phyloP scores from a whole-genome alignment of 2,888 invertebrate genomes.

The Lasius platythorax region DNA sequence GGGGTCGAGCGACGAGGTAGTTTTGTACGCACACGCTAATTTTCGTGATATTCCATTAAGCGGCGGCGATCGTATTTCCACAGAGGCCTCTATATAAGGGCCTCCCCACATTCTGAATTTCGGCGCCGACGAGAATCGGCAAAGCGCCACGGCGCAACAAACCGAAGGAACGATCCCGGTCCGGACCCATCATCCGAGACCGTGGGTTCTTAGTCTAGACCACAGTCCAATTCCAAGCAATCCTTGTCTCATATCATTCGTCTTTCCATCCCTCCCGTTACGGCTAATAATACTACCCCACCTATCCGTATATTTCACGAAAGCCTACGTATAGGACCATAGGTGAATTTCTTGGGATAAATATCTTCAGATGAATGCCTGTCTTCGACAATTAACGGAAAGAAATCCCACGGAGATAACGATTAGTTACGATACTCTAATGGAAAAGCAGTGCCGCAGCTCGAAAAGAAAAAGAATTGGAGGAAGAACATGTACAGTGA shows the following conservation, averaged over 20 bases:
- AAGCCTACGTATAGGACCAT: constrained; percentile 6
- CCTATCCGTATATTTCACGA: constrained; percentile 28
- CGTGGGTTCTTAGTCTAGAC: constrained; percentile 27
- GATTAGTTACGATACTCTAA: constrained; percentile 4
- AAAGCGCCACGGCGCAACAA: constrained; percentile 42
- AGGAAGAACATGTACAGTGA: background rate
- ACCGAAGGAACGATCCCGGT: constrained; percentile 41
- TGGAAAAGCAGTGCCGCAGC: constrained; percentile 1
- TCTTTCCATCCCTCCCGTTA: constrained; percentile 36
- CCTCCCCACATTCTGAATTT: constrained; percentile 47
- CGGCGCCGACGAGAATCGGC: constrained; percentile 35
- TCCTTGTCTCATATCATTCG: constrained; percentile 38
- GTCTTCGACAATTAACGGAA: constrained; percentile 26
- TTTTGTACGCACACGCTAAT: constrained; percentile 14
- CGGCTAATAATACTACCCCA: constrained; percentile 57
- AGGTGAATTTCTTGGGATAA: constrained; percentile 44
- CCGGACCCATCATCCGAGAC: constrained; percentile 31
- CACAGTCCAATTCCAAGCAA: constrained; percentile 59
- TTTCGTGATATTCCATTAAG: constrained; percentile 40
- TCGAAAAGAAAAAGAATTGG: background rate
- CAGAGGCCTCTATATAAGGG: background rate
- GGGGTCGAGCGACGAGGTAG: background rate
- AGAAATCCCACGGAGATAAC: constrained; percentile 21
- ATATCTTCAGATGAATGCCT: constrained; percentile 11
- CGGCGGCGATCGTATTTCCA: constrained; percentile 43